Conservation (phyloP, 92 coral and sea anemone species). For the Zoanthus sansibaricus region DNA sequence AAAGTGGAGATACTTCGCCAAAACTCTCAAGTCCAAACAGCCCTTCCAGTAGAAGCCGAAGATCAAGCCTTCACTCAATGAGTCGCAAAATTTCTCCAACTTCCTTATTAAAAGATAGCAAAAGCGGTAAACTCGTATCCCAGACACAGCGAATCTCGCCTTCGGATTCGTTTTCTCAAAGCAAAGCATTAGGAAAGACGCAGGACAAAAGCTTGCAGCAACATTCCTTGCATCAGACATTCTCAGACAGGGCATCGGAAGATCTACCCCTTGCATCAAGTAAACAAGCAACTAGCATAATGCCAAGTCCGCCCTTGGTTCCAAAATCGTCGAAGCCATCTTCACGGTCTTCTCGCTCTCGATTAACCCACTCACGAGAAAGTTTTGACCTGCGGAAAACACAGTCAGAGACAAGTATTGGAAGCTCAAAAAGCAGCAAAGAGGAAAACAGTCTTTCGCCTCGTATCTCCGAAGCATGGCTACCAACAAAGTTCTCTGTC, state of each 20-base stretch:
- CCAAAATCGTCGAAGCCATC: constrained; percentile 70
- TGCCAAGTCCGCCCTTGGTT: constrained; percentile 60
- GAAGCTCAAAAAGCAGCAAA: constrained; percentile 56
- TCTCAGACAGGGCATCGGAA: constrained; percentile 1
- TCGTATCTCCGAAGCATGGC: constrained; percentile 70
- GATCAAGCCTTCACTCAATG: constrained; percentile 40
- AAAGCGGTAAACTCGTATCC: not conserved
- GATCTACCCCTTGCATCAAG: constrained; percentile 7
- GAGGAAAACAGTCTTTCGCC: constrained; percentile 60
- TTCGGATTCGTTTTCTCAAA: constrained; percentile 4
- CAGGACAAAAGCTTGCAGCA: not conserved
- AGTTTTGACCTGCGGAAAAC: constrained; percentile 52
- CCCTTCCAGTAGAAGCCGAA: constrained; percentile 20
- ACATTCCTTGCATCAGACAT: constrained; percentile 4
- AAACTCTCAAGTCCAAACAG: constrained; percentile 1
- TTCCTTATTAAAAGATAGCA: constrained; percentile 5
- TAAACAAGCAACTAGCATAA: not conserved
- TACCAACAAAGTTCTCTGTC: constrained; percentile 44
- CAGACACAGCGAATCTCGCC: constrained; percentile 5
- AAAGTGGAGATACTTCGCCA: not conserved
- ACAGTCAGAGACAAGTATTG: constrained; percentile 70
- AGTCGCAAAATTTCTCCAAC: constrained; percentile 43
- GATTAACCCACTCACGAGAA: constrained; percentile 66
- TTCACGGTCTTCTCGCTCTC: constrained; percentile 65
- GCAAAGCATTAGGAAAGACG: not conserved